Conservation (phyloP, 2,797 vertebrate genomes). For the Hyperoplus immaculatus region DNA sequence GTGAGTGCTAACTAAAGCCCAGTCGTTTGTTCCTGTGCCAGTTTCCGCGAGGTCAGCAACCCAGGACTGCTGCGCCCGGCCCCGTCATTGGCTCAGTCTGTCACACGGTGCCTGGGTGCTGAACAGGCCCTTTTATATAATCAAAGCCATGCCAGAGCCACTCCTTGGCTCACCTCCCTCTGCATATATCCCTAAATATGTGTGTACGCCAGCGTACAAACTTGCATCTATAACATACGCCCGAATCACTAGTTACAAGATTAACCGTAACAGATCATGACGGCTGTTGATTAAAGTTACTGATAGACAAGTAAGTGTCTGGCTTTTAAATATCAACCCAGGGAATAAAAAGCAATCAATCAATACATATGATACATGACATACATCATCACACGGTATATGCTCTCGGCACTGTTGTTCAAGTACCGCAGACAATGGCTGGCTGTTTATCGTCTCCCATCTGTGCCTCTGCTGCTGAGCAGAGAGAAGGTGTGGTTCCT, state of each 20-base stretch:
- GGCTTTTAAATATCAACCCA: conserved; percentile 43
- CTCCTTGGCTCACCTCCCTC: conserved; percentile 73
- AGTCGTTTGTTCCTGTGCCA: conserved; percentile 83
- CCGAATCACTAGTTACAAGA: neutral
- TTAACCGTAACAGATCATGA: neutral
- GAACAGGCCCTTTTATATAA: conserved; percentile 87
- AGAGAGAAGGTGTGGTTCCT: conserved; percentile 66
- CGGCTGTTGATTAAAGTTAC: conserved; percentile 1
- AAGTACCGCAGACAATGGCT: conserved; percentile 2
- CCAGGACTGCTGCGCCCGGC: conserved; percentile 79
- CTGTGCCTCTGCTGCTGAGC: conserved; percentile 48
- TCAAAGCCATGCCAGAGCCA: conserved; percentile 79
- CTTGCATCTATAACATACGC: neutral
- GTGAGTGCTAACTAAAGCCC: conserved; percentile 76
- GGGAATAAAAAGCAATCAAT: neutral
- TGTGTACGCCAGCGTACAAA: neutral
- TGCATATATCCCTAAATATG: conserved; percentile 45
- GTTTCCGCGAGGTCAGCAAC: conserved; percentile 86
- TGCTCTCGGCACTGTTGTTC: conserved; percentile 35
- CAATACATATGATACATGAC: neutral
- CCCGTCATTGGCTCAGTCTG: conserved; percentile 83
- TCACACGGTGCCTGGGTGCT: conserved; percentile 85
- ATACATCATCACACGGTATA: conserved; percentile 5
- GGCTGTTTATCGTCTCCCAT: conserved; percentile 32
- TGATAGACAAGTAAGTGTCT: conserved; percentile 18